A percentile compares a stretch with the other conserved stretches of the same genome.
Evolutionary conservation across 2,888 invertebrate species (phyloP).

Genomic region (Vandiemenella viatica): DNA sequence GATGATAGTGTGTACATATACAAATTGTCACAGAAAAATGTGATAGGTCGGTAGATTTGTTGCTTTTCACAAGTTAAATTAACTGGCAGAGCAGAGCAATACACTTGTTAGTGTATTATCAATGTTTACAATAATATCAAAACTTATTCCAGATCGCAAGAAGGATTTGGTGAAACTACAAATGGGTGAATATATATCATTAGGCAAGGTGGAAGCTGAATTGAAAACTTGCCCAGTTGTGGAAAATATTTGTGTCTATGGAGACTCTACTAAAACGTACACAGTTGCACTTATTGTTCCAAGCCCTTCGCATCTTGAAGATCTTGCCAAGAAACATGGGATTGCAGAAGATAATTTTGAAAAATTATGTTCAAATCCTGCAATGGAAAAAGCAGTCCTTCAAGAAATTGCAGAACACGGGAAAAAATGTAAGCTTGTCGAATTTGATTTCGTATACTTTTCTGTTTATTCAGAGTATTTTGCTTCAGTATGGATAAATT

Average conservation of each 20-base stretch:
- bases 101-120: no score
- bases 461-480: no score
- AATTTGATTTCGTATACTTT: background rate
- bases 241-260: constrained; percentile 96
- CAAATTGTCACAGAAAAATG: no score
- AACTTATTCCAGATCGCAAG: constrained; percentile 87
- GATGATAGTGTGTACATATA: no score
- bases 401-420: constrained; percentile 71
- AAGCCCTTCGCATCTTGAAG: constrained; percentile 49
- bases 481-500: no score
- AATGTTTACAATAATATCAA: no score
- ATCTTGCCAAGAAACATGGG: constrained; percentile 55
- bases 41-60: no score
- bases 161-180: constrained; percentile 97
- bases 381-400: constrained; percentile 64
- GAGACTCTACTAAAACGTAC: constrained; percentile 69
- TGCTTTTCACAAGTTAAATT: no score
- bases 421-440: constrained; percentile 70
- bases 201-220: constrained; percentile 92
- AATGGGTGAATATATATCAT: constrained; percentile 93
- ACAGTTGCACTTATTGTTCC: constrained; percentile 88
- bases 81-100: no score
- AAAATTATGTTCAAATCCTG: constrained; percentile 56
- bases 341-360: constrained; percentile 43
- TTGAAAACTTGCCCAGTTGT: constrained; percentile 86